Evolutionary conservation across 2,797 vertebrate genomes (phyloP), one percentile per base, ranked within the genome.

Genomic region (Mus caroli): DNA sequence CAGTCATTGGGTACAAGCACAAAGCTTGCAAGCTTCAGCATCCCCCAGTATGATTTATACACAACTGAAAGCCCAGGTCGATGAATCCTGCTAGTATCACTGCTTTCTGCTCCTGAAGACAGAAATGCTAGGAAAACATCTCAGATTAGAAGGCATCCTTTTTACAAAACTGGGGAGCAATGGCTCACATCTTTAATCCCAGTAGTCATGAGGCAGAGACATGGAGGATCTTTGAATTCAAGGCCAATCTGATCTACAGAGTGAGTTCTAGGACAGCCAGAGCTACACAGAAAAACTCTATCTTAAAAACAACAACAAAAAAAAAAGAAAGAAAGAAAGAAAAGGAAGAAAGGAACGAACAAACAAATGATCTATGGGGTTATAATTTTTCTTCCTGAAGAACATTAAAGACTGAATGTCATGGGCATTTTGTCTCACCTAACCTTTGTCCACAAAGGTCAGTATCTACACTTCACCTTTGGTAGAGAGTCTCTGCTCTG

Each of bases 21-120:
- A 71, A 40, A 50, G 60, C 34, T 64, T 46, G 17, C 43, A 62
- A 64, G 3, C 5, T 37, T 85, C 79, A n/a, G 50, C 46, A 85
- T 95, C 92, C 91, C 88, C 67, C 67, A 94, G 46, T 52, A 79
- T 94, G 88, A 86, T 92, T 84, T 90, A 67, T n/a, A 79, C 4
- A 83, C 54, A 94, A 90, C 95, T 37, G 94, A 37, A 20, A 92
- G 60, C 12, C 77, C 67, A 37, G 54, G 60, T 86, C 77, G 56
- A 75, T 92, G 79, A 90, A 86, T 88, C 37, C 86, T 96, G 79
- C 91, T 71, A 64, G 24, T 34, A 73, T 58, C 28, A 3, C 88
- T 73, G 37, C 34, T 52, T 73, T 67, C 9, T 40, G n/a, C 73
- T 73, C 94, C 58, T 46, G 3, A 5, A 78, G 4, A 4, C 56